Percentiles rank a stretch among this genome's conserved stretches.
These are phyloP conservation scores for Eumaeus atala DNA, from an alignment of 1,140 invertebrate genomes.

Conservation along the genomic window DNA sequence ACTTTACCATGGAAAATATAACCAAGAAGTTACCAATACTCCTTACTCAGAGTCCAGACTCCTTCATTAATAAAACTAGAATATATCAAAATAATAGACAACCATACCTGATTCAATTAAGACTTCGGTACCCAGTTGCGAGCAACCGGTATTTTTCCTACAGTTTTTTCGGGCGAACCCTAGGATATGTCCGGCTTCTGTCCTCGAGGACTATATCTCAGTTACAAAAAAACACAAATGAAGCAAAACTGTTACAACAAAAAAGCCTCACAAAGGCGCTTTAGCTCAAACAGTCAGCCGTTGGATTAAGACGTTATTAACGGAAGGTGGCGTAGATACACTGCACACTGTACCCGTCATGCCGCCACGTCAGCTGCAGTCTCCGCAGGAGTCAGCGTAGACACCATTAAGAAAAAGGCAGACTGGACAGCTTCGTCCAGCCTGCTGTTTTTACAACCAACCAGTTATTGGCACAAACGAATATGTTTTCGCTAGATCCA, in stretches of 20 bases:
- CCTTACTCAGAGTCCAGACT: constrained; percentile 28
- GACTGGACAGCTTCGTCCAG: constrained; percentile 34
- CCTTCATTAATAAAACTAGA: constrained; percentile 23
- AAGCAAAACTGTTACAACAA: constrained; percentile 23
- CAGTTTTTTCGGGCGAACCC: constrained; percentile 26
- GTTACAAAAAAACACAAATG: constrained; percentile 19
- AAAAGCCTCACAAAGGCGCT: constrained; percentile 20
- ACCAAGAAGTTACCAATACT: constrained; percentile 27
- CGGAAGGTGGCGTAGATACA: constrained; percentile 33
- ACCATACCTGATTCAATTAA: constrained; percentile 29
- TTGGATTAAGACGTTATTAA: constrained; percentile 31
- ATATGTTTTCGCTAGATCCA: constrained; percentile 15
- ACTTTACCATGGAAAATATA: constrained; percentile 17
- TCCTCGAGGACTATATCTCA: constrained; percentile 24
- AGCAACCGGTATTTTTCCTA: constrained; percentile 26
- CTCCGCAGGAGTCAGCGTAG: constrained; percentile 26
- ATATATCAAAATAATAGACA: constrained; percentile 11
- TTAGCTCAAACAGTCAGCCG: constrained; percentile 26
- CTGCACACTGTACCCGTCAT: constrained; percentile 41
- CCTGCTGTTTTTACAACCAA: constrained; percentile 37
- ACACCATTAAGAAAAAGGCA: constrained; percentile 35
- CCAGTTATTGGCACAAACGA: constrained; percentile 12
- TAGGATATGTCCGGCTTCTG: constrained; percentile 27
- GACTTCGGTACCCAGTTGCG: constrained; percentile 23
- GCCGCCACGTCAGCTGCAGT: constrained; percentile 39